These are phyloP conservation scores for Plagodis pulveraria DNA, from an alignment of 2,888 invertebrate genomes.

Conservation along the genomic window DNA sequence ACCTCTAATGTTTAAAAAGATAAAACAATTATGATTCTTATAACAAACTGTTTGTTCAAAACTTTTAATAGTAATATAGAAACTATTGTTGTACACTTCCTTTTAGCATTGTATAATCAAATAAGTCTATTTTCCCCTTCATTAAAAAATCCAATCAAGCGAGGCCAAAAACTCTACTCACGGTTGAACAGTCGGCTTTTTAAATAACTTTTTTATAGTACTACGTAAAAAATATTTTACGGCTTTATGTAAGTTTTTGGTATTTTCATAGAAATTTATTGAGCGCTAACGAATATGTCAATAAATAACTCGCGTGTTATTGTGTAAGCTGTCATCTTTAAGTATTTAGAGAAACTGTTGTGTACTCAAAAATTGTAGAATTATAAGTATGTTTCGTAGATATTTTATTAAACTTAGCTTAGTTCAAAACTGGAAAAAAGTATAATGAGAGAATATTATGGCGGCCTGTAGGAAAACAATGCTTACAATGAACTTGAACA, in stretches of 20 bases:
- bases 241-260: slow-evolving; percentile 33
- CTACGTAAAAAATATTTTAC: slow-evolving; percentile 39
- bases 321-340: slow-evolving; percentile 14
- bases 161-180: slow-evolving; percentile 13
- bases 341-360: not conserved
- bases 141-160: slow-evolving; percentile 11
- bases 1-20: too few relatives aligned
- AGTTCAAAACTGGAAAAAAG: too few relatives aligned
- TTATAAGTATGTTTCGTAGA: not conserved
- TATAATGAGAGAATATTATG: too few relatives aligned
- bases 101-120: not conserved
- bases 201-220: slow-evolving; percentile 30
- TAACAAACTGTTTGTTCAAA: too few relatives aligned
- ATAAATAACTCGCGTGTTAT: slow-evolving; percentile 56
- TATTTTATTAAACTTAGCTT: too few relatives aligned
- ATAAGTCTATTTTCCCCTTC: not conserved
- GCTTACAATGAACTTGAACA: too few relatives aligned
- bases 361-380: not conserved
- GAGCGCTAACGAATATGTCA: slow-evolving; percentile 63
- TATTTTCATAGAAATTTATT: slow-evolving; percentile 60
- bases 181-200: slow-evolving; percentile 21
- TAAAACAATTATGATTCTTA: too few relatives aligned
- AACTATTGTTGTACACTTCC: not conserved
- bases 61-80: not conserved
- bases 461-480: too few relatives aligned